Conservation (phyloP, 2,113 vertebrate genomes). For the Glaucomys volans region DNA sequence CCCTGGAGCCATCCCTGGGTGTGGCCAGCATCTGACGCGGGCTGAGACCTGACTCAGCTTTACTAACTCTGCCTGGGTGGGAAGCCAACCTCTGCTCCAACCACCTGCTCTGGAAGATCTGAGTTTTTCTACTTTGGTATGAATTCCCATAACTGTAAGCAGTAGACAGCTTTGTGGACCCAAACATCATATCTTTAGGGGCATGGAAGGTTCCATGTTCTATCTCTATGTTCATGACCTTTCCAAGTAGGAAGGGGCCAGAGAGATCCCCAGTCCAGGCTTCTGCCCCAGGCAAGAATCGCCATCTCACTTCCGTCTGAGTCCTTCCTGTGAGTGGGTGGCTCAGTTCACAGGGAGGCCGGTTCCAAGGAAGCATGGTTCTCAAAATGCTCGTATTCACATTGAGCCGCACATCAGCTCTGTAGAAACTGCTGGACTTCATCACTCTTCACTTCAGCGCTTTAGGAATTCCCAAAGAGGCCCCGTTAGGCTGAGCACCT, state of each 20-base stretch:
- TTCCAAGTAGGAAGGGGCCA: not conserved
- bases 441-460: not conserved
- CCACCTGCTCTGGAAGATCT: constrained; percentile 18
- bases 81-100: constrained; percentile 25
- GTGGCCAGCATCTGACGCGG: constrained; percentile 74
- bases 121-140: not conserved
- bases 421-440: not conserved
- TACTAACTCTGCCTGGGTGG: not conserved
- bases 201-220: not conserved
- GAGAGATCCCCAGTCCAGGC: not conserved
- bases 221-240: not conserved
- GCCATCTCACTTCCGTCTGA: not conserved
- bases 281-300: not conserved
- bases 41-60: constrained; percentile 68
- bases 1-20: constrained; percentile 63
- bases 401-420: not conserved
- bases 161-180: not conserved
- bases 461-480: not conserved
- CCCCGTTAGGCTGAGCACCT: not conserved
- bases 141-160: not conserved
- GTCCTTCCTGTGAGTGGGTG: not conserved
- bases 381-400: not conserved
- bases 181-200: not conserved
- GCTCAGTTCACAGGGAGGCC: not conserved
- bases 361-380: not conserved